A percentile compares a stretch with the other conserved stretches of the same genome.
Conservation (phyloP, 37 sponge, comb jelly and placozoan species). For the Hexactinellida sp. region DNA sequence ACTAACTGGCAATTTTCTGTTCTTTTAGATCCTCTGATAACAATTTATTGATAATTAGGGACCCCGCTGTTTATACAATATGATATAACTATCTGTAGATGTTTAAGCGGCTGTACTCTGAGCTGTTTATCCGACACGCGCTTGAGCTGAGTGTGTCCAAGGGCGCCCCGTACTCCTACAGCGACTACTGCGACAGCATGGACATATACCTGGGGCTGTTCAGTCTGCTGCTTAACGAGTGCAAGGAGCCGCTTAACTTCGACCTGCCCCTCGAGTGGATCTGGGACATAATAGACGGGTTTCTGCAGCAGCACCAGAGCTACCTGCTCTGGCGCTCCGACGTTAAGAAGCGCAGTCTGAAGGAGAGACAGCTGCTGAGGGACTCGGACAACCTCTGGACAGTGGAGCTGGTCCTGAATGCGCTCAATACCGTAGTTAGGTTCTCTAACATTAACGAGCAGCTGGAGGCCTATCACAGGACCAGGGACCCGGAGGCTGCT, state of each 20-base stretch:
- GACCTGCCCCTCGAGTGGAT: slow-evolving; percentile 93
- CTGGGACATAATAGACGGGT: slow-evolving; percentile 98
- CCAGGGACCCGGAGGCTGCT: background rate
- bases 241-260: slow-evolving; percentile 60
- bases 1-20: no score
- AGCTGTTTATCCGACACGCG: background rate
- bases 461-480: slow-evolving; percentile 24
- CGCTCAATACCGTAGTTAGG: slow-evolving; percentile 75
- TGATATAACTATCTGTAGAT: background rate
- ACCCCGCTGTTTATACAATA: background rate
- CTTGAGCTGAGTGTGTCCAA: background rate
- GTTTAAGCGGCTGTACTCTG: background rate
- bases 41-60: no score
- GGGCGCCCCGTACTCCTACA: background rate
- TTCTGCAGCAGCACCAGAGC: slow-evolving; percentile 60
- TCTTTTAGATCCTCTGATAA: no score
- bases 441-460: slow-evolving; percentile 85
- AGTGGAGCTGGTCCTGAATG: slow-evolving; percentile 83
- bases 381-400: slow-evolving; percentile 48
- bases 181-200: slow-evolving; percentile 8
- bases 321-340: background rate
- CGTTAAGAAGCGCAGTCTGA: background rate
- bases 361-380: background rate
- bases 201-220: slow-evolving; percentile 6
- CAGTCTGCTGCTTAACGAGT: slow-evolving; percentile 15